A percentile compares a stretch with the other conserved stretches of the same genome.
Evolutionary conservation across 1,140 invertebrate genomes (phyloP).

Genomic region (Harlomillsia oculata): DNA sequence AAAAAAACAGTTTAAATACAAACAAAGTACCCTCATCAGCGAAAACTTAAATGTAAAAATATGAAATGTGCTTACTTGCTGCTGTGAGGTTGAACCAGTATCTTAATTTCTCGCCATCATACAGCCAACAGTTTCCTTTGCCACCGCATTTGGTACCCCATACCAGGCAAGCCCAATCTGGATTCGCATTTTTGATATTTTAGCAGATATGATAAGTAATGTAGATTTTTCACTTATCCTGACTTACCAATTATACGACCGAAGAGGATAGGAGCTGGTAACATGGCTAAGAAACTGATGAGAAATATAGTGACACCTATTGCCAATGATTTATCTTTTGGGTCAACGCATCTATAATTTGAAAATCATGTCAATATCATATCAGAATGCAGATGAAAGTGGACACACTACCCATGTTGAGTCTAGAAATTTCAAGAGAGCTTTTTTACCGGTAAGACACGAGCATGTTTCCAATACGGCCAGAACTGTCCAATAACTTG

Average conservation of each 20-base stretch:
- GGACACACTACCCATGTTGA: too few relatives aligned
- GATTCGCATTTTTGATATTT: not conserved
- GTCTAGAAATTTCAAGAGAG: too few relatives aligned
- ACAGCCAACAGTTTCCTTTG: slow-evolving; percentile 64
- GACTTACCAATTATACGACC: slow-evolving; percentile 56
- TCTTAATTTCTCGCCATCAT: slow-evolving; percentile 53
- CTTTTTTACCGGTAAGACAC: slow-evolving; percentile 33
- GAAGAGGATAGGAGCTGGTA: slow-evolving; percentile 61
- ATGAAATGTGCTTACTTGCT: slow-evolving; percentile 42
- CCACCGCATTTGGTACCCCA: slow-evolving; percentile 64
- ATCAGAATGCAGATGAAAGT: too few relatives aligned
- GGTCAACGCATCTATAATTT: slow-evolving; percentile 47
- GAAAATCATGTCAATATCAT: too few relatives aligned
- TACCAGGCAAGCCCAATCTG: slow-evolving; percentile 56
- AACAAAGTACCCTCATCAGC: not conserved
- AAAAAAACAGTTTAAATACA: slow-evolving; percentile 5
- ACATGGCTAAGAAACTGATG: slow-evolving; percentile 54
- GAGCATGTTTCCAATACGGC: slow-evolving; percentile 36
- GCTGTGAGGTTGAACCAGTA: slow-evolving; percentile 57
- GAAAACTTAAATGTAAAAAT: not conserved
- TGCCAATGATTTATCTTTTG: slow-evolving; percentile 54
- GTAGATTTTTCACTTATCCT: not conserved
- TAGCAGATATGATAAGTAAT: not conserved
- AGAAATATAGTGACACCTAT: slow-evolving; percentile 53
- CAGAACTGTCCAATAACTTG: slow-evolving; percentile 26